Evolutionary conservation across 2,888 invertebrate genomes (phyloP).

Genomic region (Idaea dimidiata): DNA sequence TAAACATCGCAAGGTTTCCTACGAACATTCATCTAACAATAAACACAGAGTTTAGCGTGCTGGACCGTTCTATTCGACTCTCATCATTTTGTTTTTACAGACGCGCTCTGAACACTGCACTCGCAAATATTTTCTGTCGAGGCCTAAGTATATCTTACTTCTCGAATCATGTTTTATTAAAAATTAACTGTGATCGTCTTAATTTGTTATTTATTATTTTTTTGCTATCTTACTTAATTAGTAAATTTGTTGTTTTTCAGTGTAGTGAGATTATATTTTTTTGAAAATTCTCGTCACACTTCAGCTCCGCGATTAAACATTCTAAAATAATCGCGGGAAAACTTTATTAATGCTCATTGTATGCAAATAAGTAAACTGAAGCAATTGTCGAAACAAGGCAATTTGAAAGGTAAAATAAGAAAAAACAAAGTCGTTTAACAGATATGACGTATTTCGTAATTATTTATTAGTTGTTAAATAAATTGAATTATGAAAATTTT

Average conservation of each 20-base stretch:
- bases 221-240: not conserved
- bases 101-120: constrained; percentile 2
- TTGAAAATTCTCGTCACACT: not conserved
- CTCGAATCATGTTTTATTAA: constrained; percentile 12
- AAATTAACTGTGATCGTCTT: not conserved
- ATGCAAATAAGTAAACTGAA: not conserved
- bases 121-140: not conserved
- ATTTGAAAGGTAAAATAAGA: not conserved
- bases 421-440: not conserved
- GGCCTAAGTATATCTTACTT: constrained; percentile 5
- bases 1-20: constrained; percentile 50
- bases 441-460: not conserved
- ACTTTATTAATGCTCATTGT: not conserved
- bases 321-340: constrained; percentile 2
- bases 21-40: constrained; percentile 48
- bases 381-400: not conserved
- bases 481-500: constrained; percentile 1
- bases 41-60: constrained; percentile 37
- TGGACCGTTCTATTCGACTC: not conserved
- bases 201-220: not conserved
- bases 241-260: not conserved
- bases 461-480: not conserved
- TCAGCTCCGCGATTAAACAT: constrained; percentile 4
- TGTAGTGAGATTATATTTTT: not conserved
- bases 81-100: constrained; percentile 9